Percentiles rank a stretch among this genome's conserved stretches.
phyloP scores from a whole-genome alignment of 2,113 vertebrate species.

The Nipponia nippon region DNA sequence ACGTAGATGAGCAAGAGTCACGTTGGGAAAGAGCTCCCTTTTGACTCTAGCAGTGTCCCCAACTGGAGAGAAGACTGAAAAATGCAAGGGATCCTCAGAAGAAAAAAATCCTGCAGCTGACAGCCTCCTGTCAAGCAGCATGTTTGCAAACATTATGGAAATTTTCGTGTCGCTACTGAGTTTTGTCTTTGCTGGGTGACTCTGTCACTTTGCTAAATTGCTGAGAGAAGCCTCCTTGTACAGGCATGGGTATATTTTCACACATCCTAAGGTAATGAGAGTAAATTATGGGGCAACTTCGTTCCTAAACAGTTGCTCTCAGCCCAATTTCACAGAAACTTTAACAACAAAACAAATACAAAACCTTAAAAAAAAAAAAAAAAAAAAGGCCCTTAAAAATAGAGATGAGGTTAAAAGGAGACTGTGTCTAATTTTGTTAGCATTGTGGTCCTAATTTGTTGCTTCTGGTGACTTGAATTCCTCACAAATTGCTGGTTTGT shows the following conservation, averaged over 20 bases:
- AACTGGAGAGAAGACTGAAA: neutral
- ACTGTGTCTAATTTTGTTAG: constrained; percentile 49
- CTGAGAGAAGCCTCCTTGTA: neutral
- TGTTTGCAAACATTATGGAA: neutral
- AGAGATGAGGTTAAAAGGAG: constrained; percentile 61
- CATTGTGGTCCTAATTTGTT: constrained; percentile 59
- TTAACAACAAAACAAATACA: constrained; percentile 27
- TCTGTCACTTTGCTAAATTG: neutral
- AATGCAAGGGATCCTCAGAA: neutral
- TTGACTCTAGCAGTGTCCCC: neutral
- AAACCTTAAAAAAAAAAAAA: neutral
- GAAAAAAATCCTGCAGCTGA: neutral
- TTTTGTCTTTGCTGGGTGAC: neutral
- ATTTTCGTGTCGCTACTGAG: neutral
- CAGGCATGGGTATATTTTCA: neutral
- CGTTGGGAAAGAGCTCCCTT: neutral
- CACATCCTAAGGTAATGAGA: neutral
- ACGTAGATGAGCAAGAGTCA: neutral
- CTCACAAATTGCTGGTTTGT: constrained; percentile 69
- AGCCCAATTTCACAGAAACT: constrained; percentile 34
- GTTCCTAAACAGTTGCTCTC: neutral
- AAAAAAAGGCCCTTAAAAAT: neutral
- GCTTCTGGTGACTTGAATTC: constrained; percentile 68
- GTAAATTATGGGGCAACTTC: neutral
- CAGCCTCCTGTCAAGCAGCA: neutral